Percentiles rank a stretch among this genome's conserved stretches.
phyloP scores from a whole-genome alignment of 2,888 invertebrate species.

The Idaea dimidiata region DNA sequence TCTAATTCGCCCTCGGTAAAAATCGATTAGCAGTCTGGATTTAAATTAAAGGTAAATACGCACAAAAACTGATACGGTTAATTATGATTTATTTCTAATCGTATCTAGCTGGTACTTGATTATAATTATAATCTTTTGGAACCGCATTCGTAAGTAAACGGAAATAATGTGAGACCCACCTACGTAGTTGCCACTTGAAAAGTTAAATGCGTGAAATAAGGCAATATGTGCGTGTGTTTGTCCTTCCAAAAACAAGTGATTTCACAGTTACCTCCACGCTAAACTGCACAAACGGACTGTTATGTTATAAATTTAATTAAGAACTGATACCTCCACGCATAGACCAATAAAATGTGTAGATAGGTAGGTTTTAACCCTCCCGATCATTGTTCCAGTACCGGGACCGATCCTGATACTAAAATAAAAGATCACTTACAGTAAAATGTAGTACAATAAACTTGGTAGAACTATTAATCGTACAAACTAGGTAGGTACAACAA shows the following conservation, averaged over 20 bases:
- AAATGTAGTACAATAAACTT: no score
- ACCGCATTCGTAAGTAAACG: conserved; percentile 5
- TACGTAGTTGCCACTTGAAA: neutral
- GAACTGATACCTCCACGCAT: neutral
- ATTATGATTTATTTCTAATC: neutral
- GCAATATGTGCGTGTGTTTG: conserved; percentile 10
- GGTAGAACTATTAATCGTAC: neutral
- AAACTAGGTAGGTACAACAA: conserved; percentile 39
- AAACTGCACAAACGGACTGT: conserved; percentile 13
- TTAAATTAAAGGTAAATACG: conserved; percentile 11
- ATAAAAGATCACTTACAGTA: no score
- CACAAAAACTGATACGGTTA: conserved; percentile 11
- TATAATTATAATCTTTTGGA: neutral
- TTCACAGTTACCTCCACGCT: neutral
- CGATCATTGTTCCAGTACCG: no score
- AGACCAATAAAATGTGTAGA: no score
- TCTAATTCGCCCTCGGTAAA: conserved; percentile 27
- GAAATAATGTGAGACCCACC: conserved; percentile 8
- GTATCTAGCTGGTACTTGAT: neutral
- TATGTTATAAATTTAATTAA: conserved; percentile 16
- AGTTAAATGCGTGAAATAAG: conserved; percentile 10
- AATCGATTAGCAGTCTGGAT: conserved; percentile 23
- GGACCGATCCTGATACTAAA: no score
- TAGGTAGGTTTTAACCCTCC: no score
- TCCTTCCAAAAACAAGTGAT: neutral